Conservation (phyloP, 2,888 invertebrate species). For the Eupithecia vulgata region DNA sequence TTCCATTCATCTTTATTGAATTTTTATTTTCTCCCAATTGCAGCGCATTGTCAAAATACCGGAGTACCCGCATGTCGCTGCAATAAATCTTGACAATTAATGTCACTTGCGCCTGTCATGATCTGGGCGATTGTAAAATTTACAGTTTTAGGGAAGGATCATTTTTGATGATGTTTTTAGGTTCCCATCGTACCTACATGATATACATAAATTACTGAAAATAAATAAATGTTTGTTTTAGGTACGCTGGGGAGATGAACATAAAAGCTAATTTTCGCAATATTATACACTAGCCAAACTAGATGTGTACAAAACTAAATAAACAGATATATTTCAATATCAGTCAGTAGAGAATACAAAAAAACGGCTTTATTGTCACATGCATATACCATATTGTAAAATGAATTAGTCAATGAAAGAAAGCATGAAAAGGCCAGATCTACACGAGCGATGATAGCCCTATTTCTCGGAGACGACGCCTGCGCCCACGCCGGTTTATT, state of each 20-base stretch:
- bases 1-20: constrained; percentile 12
- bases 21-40: constrained; percentile 17
- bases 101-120: constrained; percentile 25
- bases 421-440: constrained; percentile 32
- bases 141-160: constrained; percentile 6
- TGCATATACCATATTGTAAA: no score
- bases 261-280: no score
- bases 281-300: no score
- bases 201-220: no score
- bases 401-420: constrained; percentile 27
- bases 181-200: background rate
- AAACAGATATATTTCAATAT: no score
- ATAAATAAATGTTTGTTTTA: no score
- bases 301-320: no score
- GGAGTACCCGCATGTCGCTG: constrained; percentile 41
- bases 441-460: constrained; percentile 36
- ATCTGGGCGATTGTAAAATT: constrained; percentile 10
- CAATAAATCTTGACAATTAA: constrained; percentile 45
- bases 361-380: no score
- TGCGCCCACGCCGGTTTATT: constrained; percentile 54
- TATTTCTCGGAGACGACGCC: constrained; percentile 55
- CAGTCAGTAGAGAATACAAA: no score
- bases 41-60: constrained; percentile 31
- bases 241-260: no score
- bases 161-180: background rate